phyloP scores from a whole-genome alignment of 2,113 vertebrate species.

The Campylorhamphus procurvoides region DNA sequence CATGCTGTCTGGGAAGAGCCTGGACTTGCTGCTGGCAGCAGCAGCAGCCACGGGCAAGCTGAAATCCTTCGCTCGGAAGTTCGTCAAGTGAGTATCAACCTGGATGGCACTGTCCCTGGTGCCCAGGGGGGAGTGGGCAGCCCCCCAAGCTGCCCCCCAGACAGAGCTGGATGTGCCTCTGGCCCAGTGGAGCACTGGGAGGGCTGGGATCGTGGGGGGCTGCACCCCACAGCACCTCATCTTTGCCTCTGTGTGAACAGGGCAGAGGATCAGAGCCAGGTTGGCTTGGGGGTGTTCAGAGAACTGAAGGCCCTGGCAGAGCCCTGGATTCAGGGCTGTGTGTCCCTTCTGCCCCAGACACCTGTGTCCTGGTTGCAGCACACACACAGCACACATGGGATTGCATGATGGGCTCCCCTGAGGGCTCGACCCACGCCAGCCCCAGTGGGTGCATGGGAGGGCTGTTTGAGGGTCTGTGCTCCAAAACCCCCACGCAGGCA shows the following conservation, averaged over 20 bases:
- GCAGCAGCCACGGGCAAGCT: conserved; percentile 95
- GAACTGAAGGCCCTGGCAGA: background rate
- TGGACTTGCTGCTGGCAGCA: conserved; percentile 91
- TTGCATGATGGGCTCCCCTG: background rate
- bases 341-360: background rate
- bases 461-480: background rate
- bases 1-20: conserved; percentile 97
- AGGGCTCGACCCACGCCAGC: accelerated
- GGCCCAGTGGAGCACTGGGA: background rate
- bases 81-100: conserved; percentile 87
- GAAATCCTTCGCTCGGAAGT: conserved; percentile 95
- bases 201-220: background rate
- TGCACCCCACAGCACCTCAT: background rate
- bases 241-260: accelerated
- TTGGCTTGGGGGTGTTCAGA: background rate
- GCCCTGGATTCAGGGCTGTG: background rate
- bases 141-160: background rate
- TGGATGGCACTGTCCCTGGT: accelerated
- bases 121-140: background rate
- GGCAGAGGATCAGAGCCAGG: background rate
- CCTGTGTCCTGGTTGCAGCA: background rate
- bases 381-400: accelerated
- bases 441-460: accelerated
- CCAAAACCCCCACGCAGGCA: accelerated
- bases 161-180: background rate